Evolutionary conservation across 2,113 vertebrate genomes (phyloP).

Genomic region (Hymenochirus boettgeri): DNA sequence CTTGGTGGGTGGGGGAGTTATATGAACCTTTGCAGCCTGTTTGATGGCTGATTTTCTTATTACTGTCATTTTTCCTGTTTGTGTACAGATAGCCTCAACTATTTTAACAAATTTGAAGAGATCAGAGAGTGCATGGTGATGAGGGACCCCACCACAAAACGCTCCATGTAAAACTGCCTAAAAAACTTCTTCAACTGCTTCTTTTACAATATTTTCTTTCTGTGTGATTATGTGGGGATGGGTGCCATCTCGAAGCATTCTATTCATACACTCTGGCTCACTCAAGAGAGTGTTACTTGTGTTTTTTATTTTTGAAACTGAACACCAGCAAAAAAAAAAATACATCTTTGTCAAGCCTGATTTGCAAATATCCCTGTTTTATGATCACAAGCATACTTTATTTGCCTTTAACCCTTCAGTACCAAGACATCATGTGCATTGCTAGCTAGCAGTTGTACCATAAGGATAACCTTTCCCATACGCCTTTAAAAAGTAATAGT

Average conservation of each 20-base stretch:
- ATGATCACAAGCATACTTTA: neutral
- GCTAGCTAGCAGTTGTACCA: neutral
- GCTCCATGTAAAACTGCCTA: constrained; percentile 86
- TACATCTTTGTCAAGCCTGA: too few species aligned
- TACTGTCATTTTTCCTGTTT: constrained; percentile 32
- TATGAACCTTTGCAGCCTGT: constrained; percentile 35
- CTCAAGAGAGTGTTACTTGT: neutral
- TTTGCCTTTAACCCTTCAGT: neutral
- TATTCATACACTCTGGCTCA: constrained; percentile 25
- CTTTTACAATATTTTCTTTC: neutral
- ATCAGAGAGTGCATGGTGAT: constrained; percentile 99
- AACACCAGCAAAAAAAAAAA: too few species aligned
- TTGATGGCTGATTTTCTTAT: constrained; percentile 39
- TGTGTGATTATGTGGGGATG: constrained; percentile 3
- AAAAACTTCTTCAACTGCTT: neutral
- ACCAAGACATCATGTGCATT: neutral
- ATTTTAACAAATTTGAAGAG: constrained; percentile 99
- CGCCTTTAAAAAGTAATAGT: too few species aligned
- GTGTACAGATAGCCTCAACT: constrained; percentile 96
- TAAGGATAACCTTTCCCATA: too few species aligned
- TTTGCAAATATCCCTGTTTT: constrained; percentile 5
- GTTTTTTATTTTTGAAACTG: too few species aligned
- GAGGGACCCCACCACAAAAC: constrained; percentile 97
- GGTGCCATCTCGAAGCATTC: constrained; percentile 5
- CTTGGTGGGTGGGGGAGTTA: constrained; percentile 2